phyloP scores from a whole-genome alignment of 2,888 invertebrate species.

The Leucophora obtusa region DNA sequence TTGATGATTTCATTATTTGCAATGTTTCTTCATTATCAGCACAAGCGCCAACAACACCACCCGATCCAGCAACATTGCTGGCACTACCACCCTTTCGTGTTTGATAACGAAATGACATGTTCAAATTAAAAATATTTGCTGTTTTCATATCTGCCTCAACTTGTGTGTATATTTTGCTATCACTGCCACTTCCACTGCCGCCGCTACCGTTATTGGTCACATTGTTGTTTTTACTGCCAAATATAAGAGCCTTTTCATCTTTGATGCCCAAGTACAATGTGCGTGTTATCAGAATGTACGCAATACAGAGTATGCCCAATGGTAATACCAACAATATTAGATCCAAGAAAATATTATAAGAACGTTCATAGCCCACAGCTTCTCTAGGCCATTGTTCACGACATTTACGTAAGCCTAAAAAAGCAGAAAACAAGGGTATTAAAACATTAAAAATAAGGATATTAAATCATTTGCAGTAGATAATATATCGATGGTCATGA shows the following conservation, averaged over 20 bases:
- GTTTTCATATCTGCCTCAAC: constrained; percentile 57
- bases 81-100: constrained; percentile 36
- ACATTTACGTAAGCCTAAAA: constrained; percentile 82
- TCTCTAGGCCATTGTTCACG: constrained; percentile 82
- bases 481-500: no score
- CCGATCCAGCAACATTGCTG: not conserved
- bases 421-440: not conserved
- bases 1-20: constrained; percentile 4
- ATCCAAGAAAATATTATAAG: constrained; percentile 83
- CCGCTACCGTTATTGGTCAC: constrained; percentile 16
- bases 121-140: constrained; percentile 61
- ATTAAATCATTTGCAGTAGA: no score
- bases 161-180: constrained; percentile 58
- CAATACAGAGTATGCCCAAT: constrained; percentile 82
- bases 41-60: not conserved
- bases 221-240: constrained; percentile 59
- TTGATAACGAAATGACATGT: constrained; percentile 64
- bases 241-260: constrained; percentile 73
- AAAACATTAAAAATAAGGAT: not conserved
- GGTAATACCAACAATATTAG: constrained; percentile 84
- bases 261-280: constrained; percentile 76
- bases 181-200: constrained; percentile 20
- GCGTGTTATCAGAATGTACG: constrained; percentile 82
- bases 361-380: constrained; percentile 81
- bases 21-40: constrained; percentile 6